Conservation (phyloP, 2,888 invertebrate genomes). For the Archips xylosteana region DNA sequence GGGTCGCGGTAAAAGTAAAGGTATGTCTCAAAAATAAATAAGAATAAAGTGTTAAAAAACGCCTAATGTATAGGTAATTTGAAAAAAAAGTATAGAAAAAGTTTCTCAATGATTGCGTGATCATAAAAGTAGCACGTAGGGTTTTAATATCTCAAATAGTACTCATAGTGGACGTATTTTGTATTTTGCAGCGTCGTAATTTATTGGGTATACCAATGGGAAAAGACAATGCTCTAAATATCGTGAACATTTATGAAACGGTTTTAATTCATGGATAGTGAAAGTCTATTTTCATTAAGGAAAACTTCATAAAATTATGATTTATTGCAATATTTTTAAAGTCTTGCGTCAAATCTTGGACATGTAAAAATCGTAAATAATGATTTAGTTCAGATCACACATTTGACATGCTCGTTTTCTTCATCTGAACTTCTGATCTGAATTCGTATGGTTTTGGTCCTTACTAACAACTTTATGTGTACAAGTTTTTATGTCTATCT, state of each 20-base stretch:
- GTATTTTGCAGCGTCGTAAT: background rate
- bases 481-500: background rate
- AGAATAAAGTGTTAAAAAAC: too few relatives aligned
- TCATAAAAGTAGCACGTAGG: background rate
- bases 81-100: background rate
- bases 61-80: background rate
- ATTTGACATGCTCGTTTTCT: too few relatives aligned
- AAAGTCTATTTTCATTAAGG: background rate
- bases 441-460: too few relatives aligned
- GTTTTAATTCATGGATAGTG: background rate
- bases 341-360: too few relatives aligned
- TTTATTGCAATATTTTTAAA: too few relatives aligned
- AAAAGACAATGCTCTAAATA: background rate
- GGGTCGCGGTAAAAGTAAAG: background rate
- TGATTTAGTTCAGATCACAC: too few relatives aligned
- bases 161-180: background rate
- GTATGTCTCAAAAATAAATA: too few relatives aligned
- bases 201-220: background rate
- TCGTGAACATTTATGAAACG: constrained; percentile 11
- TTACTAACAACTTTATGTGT: too few relatives aligned
- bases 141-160: background rate
- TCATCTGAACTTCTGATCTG: too few relatives aligned
- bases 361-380: too few relatives aligned
- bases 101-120: background rate
- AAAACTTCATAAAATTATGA: background rate